phyloP scores from a whole-genome alignment of 2,113 vertebrate genomes.

The Crypturellus undulatus region DNA sequence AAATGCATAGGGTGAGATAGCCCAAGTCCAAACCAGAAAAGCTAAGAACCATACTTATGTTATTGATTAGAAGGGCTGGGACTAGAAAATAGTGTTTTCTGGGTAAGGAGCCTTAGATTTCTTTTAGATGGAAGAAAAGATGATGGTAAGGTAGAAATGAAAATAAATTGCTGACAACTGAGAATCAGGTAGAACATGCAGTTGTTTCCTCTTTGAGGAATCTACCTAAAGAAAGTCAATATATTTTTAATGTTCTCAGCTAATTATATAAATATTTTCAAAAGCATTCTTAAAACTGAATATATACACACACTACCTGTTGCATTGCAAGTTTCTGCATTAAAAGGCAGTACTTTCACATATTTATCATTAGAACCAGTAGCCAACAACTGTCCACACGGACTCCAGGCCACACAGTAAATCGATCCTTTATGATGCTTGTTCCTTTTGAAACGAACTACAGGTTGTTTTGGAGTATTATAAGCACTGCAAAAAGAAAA shows the following conservation, averaged over 20 bases:
- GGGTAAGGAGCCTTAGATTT: not conserved
- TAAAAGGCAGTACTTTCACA: slow-evolving; percentile 97
- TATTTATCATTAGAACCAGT: slow-evolving; percentile 99
- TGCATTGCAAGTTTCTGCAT: slow-evolving; percentile 93
- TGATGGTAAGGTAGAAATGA: not conserved
- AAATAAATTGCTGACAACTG: not conserved
- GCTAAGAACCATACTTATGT: not conserved
- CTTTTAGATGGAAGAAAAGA: not conserved
- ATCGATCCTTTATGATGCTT: slow-evolving; percentile 99
- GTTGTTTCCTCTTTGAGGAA: not conserved
- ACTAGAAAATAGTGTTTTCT: not conserved
- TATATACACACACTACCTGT: slow-evolving; percentile 82
- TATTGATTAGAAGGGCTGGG: not conserved
- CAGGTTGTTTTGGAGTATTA: slow-evolving; percentile 84
- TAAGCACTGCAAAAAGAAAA: slow-evolving; percentile 73
- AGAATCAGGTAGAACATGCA: not conserved
- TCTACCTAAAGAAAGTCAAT: not conserved
- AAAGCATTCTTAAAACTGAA: not conserved
- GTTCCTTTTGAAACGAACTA: slow-evolving; percentile 94
- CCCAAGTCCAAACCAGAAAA: not conserved
- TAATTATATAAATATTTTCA: not conserved
- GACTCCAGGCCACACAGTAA: slow-evolving; percentile 98
- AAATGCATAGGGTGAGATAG: not conserved
- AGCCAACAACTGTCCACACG: slow-evolving; percentile 93
- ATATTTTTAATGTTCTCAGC: not conserved